phyloP scores from a whole-genome alignment of 2,113 vertebrate species.

The Aleadryas rufinucha region DNA sequence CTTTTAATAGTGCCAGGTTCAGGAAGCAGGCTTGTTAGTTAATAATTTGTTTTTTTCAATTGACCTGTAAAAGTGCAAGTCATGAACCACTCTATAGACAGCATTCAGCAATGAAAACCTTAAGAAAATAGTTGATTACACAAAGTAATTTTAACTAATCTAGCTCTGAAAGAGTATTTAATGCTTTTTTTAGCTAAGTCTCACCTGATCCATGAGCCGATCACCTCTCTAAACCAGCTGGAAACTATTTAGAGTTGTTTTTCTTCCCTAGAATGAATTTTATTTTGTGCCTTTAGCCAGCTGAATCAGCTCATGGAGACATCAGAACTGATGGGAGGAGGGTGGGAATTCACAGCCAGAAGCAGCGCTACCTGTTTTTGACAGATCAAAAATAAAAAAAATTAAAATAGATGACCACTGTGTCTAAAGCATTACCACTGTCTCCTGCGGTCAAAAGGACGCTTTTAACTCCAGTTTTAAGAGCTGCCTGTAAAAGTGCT shows the following conservation, averaged over 20 bases:
- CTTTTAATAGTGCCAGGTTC: background rate
- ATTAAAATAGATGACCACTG: background rate
- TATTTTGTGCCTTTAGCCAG: background rate
- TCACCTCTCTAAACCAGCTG: constrained; percentile 1
- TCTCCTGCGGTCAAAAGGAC: background rate
- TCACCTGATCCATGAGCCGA: constrained; percentile 42
- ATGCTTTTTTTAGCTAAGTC: constrained; percentile 1
- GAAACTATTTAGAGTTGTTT: constrained; percentile 47
- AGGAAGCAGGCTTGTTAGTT: background rate
- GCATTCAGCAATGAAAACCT: background rate
- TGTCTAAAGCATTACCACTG: background rate
- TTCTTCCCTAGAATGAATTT: constrained; percentile 17
- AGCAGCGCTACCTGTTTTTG: background rate
- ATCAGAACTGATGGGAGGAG: background rate
- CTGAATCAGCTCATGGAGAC: constrained; percentile 2
- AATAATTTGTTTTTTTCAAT: background rate
- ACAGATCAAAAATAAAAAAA: background rate
- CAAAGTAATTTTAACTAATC: constrained; percentile 12
- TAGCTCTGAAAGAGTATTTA: constrained; percentile 14
- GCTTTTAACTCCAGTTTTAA: background rate
- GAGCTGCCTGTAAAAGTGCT: background rate
- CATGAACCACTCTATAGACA: background rate
- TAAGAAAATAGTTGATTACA: constrained; percentile 17
- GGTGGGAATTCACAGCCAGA: background rate
- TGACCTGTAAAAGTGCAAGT: constrained; percentile 8